Conservation (phyloP, 35 echinoderm and acorn worm genomes). For the Ophioderma brevispina region DNA sequence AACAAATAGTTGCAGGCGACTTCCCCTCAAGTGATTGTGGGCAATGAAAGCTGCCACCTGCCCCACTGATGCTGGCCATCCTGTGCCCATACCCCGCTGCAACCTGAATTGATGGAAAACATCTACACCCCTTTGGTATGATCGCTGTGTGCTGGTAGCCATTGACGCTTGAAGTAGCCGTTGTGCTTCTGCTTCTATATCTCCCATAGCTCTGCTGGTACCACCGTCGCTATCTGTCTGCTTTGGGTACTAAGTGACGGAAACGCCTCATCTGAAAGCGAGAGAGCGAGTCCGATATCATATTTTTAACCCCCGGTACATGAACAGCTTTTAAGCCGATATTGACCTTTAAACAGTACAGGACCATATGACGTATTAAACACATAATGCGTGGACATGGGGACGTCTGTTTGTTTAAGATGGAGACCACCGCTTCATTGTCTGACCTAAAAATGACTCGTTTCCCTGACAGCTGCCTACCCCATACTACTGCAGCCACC, state of each 20-base stretch:
- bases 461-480: neutral
- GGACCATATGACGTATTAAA: neutral
- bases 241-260: neutral
- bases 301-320: neutral
- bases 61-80: neutral
- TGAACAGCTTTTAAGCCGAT: neutral
- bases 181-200: neutral
- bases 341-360: neutral
- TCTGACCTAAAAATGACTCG: constrained; percentile 14
- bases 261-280: constrained; percentile 9
- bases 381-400: neutral
- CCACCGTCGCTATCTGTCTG: neutral
- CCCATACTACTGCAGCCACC: neutral
- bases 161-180: neutral
- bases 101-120: neutral
- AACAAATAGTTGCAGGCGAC: neutral
- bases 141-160: neutral
- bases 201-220: neutral
- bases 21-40: neutral
- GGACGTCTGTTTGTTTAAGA: neutral
- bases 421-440: neutral
- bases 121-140: neutral
- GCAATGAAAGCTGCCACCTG: neutral
- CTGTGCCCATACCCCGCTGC: neutral
- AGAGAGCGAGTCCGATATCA: neutral